phyloP scores from a whole-genome alignment of 2,797 vertebrate species.

The Capromys pilorides region DNA sequence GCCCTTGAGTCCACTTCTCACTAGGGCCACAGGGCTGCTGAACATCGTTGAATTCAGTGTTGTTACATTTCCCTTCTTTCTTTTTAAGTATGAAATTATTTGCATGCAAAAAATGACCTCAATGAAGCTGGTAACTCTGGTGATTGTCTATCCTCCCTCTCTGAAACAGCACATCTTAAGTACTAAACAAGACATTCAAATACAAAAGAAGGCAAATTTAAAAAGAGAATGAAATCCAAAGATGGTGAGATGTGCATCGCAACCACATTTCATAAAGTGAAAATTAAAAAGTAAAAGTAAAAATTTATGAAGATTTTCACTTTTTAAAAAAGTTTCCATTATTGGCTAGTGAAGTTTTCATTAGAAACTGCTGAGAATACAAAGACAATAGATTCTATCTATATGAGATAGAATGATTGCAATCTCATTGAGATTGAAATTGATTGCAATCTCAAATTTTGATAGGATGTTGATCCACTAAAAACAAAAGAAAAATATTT shows the following conservation, averaged over 20 bases:
- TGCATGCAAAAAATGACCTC: not conserved
- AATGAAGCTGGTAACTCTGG: not conserved
- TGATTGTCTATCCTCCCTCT: not conserved
- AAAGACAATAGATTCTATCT: not conserved
- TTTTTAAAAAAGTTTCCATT: not conserved
- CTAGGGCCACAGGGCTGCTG: not conserved
- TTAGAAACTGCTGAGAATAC: not conserved
- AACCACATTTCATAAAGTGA: not conserved
- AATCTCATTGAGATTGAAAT: no score
- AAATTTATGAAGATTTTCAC: not conserved
- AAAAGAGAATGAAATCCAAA: not conserved
- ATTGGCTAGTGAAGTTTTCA: slow-evolving; percentile 11
- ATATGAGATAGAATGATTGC: no score
- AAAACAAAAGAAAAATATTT: slow-evolving; percentile 26
- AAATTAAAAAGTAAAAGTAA: no score
- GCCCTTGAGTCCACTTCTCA: not conserved
- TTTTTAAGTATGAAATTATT: not conserved
- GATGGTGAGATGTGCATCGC: not conserved
- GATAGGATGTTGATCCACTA: not conserved
- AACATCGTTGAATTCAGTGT: not conserved
- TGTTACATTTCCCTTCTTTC: not conserved
- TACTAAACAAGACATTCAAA: not conserved
- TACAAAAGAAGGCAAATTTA: not conserved
- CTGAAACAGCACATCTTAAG: not conserved
- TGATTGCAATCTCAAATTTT: not conserved